phyloP scores from a whole-genome alignment of 1,140 invertebrate genomes.

The Dolichoris vasculosae region DNA sequence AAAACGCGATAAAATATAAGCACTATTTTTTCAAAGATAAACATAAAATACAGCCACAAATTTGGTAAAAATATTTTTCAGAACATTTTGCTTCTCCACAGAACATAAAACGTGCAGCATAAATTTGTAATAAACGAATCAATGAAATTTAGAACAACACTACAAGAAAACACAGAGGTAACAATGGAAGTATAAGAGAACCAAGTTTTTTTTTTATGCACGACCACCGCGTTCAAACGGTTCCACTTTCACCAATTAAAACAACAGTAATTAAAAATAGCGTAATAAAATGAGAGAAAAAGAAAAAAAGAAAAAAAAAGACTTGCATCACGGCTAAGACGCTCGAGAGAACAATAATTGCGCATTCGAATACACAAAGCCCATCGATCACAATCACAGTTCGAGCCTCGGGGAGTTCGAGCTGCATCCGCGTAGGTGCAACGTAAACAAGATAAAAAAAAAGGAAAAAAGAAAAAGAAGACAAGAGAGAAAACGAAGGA shows the following conservation, averaged over 20 bases:
- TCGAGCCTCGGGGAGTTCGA: not conserved
- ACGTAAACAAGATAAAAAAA: conserved; percentile 9
- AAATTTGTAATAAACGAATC: not conserved
- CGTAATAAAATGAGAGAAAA: too few species aligned
- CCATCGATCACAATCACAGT: not conserved
- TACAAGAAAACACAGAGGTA: not conserved
- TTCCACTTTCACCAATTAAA: conserved; percentile 15
- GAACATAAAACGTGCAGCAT: not conserved
- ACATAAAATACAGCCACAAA: not conserved
- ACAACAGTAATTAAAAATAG: not conserved
- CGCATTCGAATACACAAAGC: not conserved
- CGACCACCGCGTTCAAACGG: not conserved
- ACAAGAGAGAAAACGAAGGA: not conserved
- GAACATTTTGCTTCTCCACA: not conserved
- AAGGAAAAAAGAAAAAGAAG: not conserved
- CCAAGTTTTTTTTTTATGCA: not conserved
- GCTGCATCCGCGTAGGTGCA: not conserved
- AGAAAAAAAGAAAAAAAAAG: not conserved
- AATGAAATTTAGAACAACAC: not conserved
- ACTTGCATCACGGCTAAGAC: not conserved
- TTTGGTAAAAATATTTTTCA: not conserved
- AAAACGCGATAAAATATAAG: not conserved
- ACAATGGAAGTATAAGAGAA: not conserved
- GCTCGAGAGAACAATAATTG: not conserved
- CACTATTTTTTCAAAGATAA: not conserved